Evolutionary conservation across 2,113 vertebrate genomes (phyloP).

Genomic region (Periophthalmus modestus): DNA sequence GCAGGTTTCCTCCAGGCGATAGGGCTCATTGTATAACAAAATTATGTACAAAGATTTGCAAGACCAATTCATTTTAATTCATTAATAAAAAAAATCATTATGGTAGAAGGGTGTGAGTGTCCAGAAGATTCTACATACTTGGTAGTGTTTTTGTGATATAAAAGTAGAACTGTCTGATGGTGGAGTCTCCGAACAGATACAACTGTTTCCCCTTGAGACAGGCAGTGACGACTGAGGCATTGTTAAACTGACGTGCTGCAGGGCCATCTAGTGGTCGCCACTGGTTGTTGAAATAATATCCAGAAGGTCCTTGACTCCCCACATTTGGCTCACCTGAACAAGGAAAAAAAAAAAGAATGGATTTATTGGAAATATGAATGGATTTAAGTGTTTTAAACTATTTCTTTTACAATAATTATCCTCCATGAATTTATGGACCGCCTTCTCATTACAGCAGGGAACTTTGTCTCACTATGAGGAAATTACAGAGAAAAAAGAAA

Average conservation of each 20-base stretch:
- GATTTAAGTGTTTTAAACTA: not conserved
- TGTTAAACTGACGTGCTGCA: conserved; percentile 77
- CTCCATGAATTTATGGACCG: too few relatives aligned
- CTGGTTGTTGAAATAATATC: conserved; percentile 83
- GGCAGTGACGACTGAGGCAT: conserved; percentile 76
- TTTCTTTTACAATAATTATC: too few relatives aligned
- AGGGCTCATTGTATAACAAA: not conserved
- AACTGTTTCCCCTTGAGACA: conserved; percentile 87
- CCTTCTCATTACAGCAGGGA: too few relatives aligned
- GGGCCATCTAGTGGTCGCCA: conserved; percentile 79
- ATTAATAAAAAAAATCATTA: too few relatives aligned
- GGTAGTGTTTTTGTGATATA: conserved; percentile 82
- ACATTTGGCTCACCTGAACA: conserved; percentile 24
- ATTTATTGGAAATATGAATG: too few relatives aligned
- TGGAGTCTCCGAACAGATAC: conserved; percentile 90
- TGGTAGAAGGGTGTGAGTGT: too few relatives aligned
- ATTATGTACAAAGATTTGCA: not conserved
- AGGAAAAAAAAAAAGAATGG: not conserved
- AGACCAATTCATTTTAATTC: too few relatives aligned
- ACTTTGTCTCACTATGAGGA: too few relatives aligned
- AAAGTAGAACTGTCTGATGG: conserved; percentile 91
- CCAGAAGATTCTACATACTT: conserved; percentile 67
- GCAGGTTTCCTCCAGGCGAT: not conserved
- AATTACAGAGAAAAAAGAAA: too few relatives aligned
- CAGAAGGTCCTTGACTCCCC: conserved; percentile 72